Conservation (phyloP, 1,140 invertebrate genomes). For the Sarcophaga peregrina region DNA sequence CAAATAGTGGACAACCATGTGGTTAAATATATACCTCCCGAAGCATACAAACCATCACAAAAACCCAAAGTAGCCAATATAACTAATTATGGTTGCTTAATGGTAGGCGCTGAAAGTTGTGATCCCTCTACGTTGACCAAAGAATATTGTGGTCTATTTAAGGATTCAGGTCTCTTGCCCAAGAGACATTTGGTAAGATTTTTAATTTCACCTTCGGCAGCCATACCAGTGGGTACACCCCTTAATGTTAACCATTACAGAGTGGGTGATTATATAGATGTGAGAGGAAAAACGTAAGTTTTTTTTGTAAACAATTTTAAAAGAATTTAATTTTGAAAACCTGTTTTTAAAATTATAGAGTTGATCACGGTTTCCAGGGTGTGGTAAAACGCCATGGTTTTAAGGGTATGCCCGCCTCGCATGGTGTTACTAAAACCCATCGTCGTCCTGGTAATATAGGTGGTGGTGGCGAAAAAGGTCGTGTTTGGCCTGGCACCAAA, state of each 20-base stretch:
- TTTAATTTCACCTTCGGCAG: conserved; percentile 85
- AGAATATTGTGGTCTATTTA: conserved; percentile 90
- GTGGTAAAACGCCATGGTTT: conserved; percentile 97
- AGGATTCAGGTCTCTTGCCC: conserved; percentile 86
- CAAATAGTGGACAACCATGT: conserved; percentile 97
- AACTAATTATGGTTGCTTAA: conserved; percentile 75
- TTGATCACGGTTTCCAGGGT: conserved; percentile 97
- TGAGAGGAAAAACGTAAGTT: conserved; percentile 91
- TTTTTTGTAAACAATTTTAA: conserved; percentile 3
- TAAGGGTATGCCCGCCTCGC: conserved; percentile 90
- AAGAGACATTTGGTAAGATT: conserved; percentile 88
- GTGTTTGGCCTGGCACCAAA: conserved; percentile 95
- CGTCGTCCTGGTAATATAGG: conserved; percentile 91
- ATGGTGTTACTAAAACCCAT: conserved; percentile 96
- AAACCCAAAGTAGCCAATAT: conserved; percentile 62
- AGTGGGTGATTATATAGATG: conserved; percentile 91
- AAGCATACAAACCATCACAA: conserved; percentile 75
- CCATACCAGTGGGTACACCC: conserved; percentile 90
- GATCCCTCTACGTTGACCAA: conserved; percentile 90
- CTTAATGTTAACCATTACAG: conserved; percentile 89
- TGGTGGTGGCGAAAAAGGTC: conserved; percentile 81
- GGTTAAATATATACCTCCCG: conserved; percentile 89
- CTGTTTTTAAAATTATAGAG: conserved; percentile 69
- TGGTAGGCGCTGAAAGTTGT: conserved; percentile 89
- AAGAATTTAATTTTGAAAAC: not conserved